Conservation (phyloP, 2,113 vertebrate species). For the Mus musculus region DNA sequence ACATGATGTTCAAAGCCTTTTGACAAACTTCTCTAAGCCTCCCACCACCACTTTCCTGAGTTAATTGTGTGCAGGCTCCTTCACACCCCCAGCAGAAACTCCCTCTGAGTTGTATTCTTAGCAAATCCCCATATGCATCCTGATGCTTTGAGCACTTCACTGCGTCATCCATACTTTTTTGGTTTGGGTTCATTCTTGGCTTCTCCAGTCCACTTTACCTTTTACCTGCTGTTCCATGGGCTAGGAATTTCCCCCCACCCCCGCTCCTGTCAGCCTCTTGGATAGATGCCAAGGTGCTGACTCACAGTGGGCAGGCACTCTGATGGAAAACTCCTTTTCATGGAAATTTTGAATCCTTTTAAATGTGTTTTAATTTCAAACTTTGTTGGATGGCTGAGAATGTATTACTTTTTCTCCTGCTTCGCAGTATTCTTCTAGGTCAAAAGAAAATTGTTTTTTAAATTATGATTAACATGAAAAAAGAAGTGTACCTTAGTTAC, state of each 20-base stretch:
- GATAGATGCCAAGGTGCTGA: neutral
- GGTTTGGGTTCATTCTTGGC: neutral
- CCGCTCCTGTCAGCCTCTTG: neutral
- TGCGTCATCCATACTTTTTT: neutral
- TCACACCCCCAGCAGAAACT: neutral
- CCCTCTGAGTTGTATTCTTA: constrained; percentile 25
- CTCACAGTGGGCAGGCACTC: neutral
- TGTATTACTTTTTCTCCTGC: neutral
- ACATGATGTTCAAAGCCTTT: constrained; percentile 37
- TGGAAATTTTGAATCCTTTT: neutral
- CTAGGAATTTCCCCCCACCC: neutral
- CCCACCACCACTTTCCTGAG: neutral
- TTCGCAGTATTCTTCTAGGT: constrained; percentile 3
- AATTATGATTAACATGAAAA: neutral
- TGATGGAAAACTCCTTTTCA: neutral
- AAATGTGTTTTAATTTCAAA: neutral
- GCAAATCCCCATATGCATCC: neutral
- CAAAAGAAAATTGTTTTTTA: constrained; percentile 21
- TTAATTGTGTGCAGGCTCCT: neutral
- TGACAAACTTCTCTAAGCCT: neutral
- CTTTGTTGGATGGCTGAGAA: neutral
- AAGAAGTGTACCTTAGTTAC: neutral
- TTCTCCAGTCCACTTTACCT: constrained; percentile 11
- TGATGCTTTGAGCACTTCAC: neutral
- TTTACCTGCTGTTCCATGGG: neutral